Evolutionary conservation across 2,888 invertebrate species (phyloP).

Genomic region (Aproaerema taeniolella): DNA sequence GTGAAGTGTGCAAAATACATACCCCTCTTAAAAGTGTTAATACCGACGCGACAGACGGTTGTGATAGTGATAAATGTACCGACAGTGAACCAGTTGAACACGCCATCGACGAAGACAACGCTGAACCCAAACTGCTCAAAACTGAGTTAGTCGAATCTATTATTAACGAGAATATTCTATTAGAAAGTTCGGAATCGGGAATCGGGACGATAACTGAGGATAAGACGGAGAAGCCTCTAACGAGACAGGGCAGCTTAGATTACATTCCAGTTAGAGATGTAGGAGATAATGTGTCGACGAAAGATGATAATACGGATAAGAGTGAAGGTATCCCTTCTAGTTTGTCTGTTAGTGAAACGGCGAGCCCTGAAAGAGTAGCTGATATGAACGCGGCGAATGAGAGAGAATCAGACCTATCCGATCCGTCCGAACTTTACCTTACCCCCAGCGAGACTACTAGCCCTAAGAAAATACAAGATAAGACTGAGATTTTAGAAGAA

Average conservation of each 20-base stretch:
- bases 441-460: constrained; percentile 81
- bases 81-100: constrained; percentile 43
- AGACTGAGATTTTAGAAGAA: constrained; percentile 54
- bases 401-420: constrained; percentile 80
- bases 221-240: constrained; percentile 51
- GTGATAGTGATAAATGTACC: constrained; percentile 49
- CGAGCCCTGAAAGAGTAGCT: constrained; percentile 64
- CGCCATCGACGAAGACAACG: constrained; percentile 42
- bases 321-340: constrained; percentile 72
- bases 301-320: constrained; percentile 66
- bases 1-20: constrained; percentile 81
- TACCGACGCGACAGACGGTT: constrained; percentile 47
- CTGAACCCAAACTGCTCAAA: constrained; percentile 23
- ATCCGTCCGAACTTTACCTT: constrained; percentile 82
- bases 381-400: constrained; percentile 58
- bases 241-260: constrained; percentile 65
- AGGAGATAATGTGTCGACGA: constrained; percentile 51
- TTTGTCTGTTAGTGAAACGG: constrained; percentile 65
- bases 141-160: constrained; percentile 49
- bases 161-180: constrained; percentile 47
- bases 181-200: constrained; percentile 61
- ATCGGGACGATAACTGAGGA: constrained; percentile 50
- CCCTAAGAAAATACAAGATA: constrained; percentile 62
- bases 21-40: constrained; percentile 59
- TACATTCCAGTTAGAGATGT: constrained; percentile 72